Base-by-base conservation (phyloP, 2,797 vertebrate species). In the Champsocephalus gunnari region DNA sequence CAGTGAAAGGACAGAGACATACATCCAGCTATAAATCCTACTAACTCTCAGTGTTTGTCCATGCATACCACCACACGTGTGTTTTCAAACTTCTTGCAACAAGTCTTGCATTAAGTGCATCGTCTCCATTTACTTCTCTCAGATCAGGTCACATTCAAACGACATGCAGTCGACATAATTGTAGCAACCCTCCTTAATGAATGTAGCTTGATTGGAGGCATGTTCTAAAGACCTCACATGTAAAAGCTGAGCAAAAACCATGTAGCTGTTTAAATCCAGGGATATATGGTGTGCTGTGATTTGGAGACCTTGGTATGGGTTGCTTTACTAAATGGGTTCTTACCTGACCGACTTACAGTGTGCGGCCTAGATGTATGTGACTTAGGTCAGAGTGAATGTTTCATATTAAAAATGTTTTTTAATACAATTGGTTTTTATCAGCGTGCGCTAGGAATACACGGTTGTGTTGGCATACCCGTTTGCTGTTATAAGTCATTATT, bases 201-300 rank as follows among this genome's bases (percentile, higher is more conserved):
- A 80, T 87, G 90, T 88, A 81, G 76, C 73, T 75, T 57, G 47
- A 75, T n/a, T 58, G 59, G 71, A 83, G 66, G 71, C 43, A 9
- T 79, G 63, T 59, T 81, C 60, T 77, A 7, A 80, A 86, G 61
- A 82, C 57, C 64, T 73, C 75, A 68, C 13, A 57, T 55, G 53
- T 73, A 34, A 78, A 83, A 58, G 62, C 71, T 68, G 62, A 76
- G 78, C 71, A 72, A 86, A 82, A 79, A 17, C 24, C 45, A 69
- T 61, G 61, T 76, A 83, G 82, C 85, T 34, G 77, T 88, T 85
- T 28, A 80, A 85, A 89, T 80, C 77, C 89, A 92, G 91, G 87
- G 88, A 92, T 83, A 81, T 54, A 77, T 53, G 78, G 77, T 81
- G 77, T 84, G 79, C 73, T 71, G 66, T 85, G 75, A 49, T 38